Percentiles rank a stretch among this genome's conserved stretches.
Conservation (phyloP, 2,888 invertebrate genomes). For the Cremastinae sp. region DNA sequence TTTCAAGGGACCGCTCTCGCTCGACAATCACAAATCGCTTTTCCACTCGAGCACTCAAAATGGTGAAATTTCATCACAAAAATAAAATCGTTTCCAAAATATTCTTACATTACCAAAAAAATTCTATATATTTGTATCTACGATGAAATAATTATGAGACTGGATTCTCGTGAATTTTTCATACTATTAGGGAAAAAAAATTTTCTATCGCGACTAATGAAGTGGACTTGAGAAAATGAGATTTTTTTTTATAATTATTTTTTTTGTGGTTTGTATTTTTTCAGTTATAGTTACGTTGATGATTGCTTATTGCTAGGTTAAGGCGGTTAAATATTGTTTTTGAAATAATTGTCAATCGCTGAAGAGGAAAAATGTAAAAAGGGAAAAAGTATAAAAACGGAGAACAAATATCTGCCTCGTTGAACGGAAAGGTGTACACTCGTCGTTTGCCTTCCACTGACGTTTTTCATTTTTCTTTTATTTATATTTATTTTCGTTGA, state of each 20-base stretch:
- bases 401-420: slow-evolving; percentile 46
- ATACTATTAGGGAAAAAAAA: neutral
- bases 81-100: too few relatives aligned
- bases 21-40: slow-evolving; percentile 70
- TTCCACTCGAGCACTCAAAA: slow-evolving; percentile 57
- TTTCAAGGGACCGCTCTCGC: slow-evolving; percentile 72
- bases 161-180: slow-evolving; percentile 29
- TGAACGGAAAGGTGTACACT: slow-evolving; percentile 51
- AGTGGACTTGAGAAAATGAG: too few relatives aligned
- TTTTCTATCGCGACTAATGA: too few relatives aligned
- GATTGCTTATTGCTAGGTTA: neutral
- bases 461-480: slow-evolving; percentile 44
- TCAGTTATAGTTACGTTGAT: neutral
- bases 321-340: neutral
- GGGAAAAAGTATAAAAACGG: slow-evolving; percentile 11
- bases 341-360: slow-evolving; percentile 34
- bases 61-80: too few relatives aligned
- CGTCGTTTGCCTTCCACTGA: slow-evolving; percentile 49
- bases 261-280: too few relatives aligned
- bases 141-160: slow-evolving; percentile 23
- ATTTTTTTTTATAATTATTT: too few relatives aligned
- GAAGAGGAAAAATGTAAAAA: slow-evolving; percentile 11
- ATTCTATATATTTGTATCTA: too few relatives aligned
- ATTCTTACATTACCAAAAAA: too few relatives aligned
- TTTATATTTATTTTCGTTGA: slow-evolving; percentile 34